Conservation (phyloP, 2,797 vertebrate genomes). For the Chromis chromis region DNA sequence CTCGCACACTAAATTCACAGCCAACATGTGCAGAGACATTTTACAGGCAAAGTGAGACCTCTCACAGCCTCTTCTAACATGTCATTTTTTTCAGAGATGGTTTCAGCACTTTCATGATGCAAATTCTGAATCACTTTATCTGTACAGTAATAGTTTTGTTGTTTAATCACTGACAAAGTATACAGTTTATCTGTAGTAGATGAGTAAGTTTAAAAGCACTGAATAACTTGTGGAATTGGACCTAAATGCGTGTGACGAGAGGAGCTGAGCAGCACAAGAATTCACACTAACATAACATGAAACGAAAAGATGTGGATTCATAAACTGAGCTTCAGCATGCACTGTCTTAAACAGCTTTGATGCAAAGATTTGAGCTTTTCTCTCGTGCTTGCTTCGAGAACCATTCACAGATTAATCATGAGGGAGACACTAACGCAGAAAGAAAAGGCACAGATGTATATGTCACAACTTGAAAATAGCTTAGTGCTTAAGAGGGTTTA, state of each 20-base stretch:
- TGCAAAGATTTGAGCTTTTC: constrained; percentile 40
- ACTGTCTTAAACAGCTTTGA: constrained; percentile 37
- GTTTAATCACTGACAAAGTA: constrained; percentile 30
- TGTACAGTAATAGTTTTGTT: constrained; percentile 23
- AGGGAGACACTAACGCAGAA: constrained; percentile 27
- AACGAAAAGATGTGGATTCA: constrained; percentile 29
- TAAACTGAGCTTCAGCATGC: constrained; percentile 26
- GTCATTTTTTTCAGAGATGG: background rate
- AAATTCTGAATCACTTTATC: constrained; percentile 42
- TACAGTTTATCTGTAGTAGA: constrained; percentile 25
- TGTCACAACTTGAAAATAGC: constrained; percentile 37
- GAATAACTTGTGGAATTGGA: constrained; percentile 29
- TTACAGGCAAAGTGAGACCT: constrained; percentile 27
- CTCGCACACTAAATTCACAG: constrained; percentile 39
- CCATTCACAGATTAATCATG: constrained; percentile 15
- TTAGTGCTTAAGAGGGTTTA: constrained; percentile 31
- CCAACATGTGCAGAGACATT: constrained; percentile 47
- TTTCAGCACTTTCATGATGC: constrained; percentile 40
- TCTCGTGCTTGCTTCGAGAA: constrained; percentile 16
- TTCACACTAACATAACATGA: constrained; percentile 23
- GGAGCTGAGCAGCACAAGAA: constrained; percentile 33
- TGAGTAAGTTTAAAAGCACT: constrained; percentile 37
- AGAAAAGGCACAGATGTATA: constrained; percentile 19
- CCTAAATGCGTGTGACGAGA: constrained; percentile 11
- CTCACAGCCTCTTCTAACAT: background rate